Evolutionary conservation across 2,797 vertebrate genomes (phyloP).

Genomic region (Falco columbarius): DNA sequence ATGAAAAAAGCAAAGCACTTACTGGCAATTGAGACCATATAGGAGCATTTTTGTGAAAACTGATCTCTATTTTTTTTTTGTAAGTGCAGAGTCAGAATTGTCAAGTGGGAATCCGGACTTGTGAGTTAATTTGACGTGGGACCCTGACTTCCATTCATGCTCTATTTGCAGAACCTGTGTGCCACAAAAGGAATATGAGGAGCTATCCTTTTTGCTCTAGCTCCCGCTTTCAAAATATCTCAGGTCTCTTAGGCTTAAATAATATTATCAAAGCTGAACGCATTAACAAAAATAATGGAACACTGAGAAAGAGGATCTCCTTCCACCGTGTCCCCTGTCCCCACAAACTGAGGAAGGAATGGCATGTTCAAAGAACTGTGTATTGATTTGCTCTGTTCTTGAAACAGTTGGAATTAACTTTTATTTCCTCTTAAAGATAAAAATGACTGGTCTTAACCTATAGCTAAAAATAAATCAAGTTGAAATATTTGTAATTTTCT

Average conservation of each 20-base stretch:
- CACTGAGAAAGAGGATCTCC: not conserved
- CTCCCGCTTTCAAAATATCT: not conserved
- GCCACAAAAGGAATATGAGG: not conserved
- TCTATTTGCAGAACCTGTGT: not conserved
- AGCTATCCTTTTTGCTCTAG: not conserved
- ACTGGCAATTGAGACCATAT: not conserved
- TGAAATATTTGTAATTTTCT: not conserved
- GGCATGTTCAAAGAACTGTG: not conserved
- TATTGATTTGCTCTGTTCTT: not conserved
- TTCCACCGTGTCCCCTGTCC: not conserved
- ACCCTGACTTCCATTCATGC: not conserved
- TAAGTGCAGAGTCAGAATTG: not conserved
- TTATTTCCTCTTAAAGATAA: not conserved
- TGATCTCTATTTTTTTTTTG: not conserved
- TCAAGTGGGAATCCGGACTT: not conserved
- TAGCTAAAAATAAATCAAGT: not conserved
- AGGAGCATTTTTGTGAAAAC: not conserved
- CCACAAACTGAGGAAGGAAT: not conserved
- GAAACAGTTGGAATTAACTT: not conserved
- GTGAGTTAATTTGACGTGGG: not conserved
- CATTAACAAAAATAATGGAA: not conserved
- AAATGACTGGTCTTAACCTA: not conserved
- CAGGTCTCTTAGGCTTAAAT: not conserved
- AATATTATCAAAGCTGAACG: not conserved
- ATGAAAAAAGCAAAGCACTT: not conserved